These are phyloP conservation scores for Sitobion miscanthi DNA, from an alignment of 1,140 invertebrate species.

Conservation along the genomic window DNA sequence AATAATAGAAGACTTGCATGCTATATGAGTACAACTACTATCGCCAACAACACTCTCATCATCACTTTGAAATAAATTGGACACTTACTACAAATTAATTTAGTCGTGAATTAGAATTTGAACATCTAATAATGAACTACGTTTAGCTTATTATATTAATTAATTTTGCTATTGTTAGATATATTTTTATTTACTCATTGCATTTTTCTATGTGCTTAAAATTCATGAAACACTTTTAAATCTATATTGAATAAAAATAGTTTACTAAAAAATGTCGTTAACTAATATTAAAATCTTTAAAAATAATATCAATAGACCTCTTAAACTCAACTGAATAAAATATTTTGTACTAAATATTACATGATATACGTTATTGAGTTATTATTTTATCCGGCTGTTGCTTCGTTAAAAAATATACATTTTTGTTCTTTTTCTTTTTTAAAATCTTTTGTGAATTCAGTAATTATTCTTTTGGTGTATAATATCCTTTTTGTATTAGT, in stretches of 20 bases:
- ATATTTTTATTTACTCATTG: neutral
- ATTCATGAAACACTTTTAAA: neutral
- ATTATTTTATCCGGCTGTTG: too few relatives aligned
- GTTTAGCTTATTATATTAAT: neutral
- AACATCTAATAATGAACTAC: neutral
- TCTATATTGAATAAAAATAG: neutral
- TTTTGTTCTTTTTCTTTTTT: too few relatives aligned
- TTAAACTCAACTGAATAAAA: neutral
- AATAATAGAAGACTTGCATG: too few relatives aligned
- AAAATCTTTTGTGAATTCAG: too few relatives aligned
- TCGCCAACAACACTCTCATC: too few relatives aligned
- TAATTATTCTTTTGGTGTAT: neutral
- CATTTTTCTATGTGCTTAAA: neutral
- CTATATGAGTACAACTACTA: too few relatives aligned
- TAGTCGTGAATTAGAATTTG: neutral
- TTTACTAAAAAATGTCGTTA: neutral
- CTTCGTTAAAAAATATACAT: too few relatives aligned
- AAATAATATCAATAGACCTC: neutral
- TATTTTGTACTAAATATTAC: neutral
- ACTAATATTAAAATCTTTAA: too few relatives aligned
- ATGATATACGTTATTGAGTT: neutral
- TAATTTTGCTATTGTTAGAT: neutral
- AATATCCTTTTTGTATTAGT: neutral
- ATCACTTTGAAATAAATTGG: neutral
- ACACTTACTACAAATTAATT: neutral